These are phyloP conservation scores for Monopterus albus DNA, from an alignment of 2,113 vertebrate species.

Conservation along the genomic window DNA sequence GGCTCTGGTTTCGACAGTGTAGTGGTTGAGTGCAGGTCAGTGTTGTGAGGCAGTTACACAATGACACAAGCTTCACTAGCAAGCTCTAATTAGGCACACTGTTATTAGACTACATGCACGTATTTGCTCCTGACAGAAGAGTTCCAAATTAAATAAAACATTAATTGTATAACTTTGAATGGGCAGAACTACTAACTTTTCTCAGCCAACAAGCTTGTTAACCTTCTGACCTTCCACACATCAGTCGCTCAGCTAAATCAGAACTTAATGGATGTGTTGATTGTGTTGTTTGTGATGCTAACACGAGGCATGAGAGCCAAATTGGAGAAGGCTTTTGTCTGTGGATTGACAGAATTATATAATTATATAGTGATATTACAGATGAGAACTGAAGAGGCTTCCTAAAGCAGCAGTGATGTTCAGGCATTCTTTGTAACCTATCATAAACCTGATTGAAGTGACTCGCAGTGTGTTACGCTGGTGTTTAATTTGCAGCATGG, in stretches of 20 bases:
- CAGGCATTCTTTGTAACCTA: neutral
- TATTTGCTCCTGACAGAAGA: neutral
- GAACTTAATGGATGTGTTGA: conserved; percentile 32
- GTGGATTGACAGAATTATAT: neutral
- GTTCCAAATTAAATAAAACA: neutral
- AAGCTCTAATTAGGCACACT: neutral
- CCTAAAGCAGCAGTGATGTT: neutral
- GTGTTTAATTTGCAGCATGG: too few relatives aligned
- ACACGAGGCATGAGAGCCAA: neutral
- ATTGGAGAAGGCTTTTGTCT: neutral
- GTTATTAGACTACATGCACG: neutral
- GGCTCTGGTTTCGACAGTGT: neutral
- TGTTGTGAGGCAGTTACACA: neutral
- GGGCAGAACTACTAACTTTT: conserved; percentile 9
- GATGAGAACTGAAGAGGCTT: neutral
- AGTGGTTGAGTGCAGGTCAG: conserved; percentile 12
- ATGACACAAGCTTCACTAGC: neutral
- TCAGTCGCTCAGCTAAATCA: conserved; percentile 13
- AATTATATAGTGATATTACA: neutral
- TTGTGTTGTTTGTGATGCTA: conserved; percentile 10
- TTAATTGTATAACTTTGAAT: neutral
- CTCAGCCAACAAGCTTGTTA: conserved; percentile 36
- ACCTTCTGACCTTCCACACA: conserved; percentile 22
- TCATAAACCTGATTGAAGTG: too few relatives aligned
- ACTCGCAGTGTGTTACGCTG: too few relatives aligned